Conservation (phyloP, 2,888 invertebrate genomes). For the Leptodirus hochenwartii region DNA sequence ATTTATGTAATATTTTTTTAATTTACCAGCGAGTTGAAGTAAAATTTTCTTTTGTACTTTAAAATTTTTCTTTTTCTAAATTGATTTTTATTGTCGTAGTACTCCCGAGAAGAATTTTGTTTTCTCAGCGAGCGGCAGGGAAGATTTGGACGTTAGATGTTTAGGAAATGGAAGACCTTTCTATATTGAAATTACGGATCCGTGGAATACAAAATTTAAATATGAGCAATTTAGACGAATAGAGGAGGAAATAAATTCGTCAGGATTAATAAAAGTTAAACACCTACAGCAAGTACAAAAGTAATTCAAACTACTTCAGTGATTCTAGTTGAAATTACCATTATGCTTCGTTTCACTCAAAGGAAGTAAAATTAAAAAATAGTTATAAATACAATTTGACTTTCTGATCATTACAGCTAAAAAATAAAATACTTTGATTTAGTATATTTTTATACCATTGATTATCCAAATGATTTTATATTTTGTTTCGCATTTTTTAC, state of each 20-base stretch:
- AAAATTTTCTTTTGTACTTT: too few relatives aligned
- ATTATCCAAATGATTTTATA: too few relatives aligned
- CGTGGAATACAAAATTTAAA: conserved; percentile 34
- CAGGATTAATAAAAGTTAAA: conserved; percentile 35
- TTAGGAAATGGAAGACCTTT: conserved; percentile 86
- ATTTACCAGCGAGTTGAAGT: too few relatives aligned
- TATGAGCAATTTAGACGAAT: conserved; percentile 32
- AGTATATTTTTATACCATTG: too few relatives aligned
- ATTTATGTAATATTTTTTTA: too few relatives aligned
- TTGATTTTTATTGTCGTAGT: conserved; percentile 10
- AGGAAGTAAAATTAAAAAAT: background rate
- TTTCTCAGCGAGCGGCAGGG: conserved; percentile 83
- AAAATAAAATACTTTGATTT: too few relatives aligned
- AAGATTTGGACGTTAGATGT: conserved; percentile 94
- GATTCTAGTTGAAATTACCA: background rate
- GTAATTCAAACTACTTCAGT: conserved; percentile 19
- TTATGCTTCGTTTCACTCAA: background rate
- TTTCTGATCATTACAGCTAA: too few relatives aligned
- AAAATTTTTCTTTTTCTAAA: background rate
- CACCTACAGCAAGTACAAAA: conserved; percentile 46
- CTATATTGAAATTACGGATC: conserved; percentile 66
- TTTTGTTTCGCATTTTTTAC: too few relatives aligned
- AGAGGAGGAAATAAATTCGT: conserved; percentile 39
- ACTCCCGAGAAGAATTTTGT: conserved; percentile 26
- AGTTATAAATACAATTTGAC: conserved; percentile 6